A percentile compares a stretch with the other conserved stretches of the same genome.
phyloP scores from a whole-genome alignment of 2,113 vertebrate species.

The Tapirus terrestris region DNA sequence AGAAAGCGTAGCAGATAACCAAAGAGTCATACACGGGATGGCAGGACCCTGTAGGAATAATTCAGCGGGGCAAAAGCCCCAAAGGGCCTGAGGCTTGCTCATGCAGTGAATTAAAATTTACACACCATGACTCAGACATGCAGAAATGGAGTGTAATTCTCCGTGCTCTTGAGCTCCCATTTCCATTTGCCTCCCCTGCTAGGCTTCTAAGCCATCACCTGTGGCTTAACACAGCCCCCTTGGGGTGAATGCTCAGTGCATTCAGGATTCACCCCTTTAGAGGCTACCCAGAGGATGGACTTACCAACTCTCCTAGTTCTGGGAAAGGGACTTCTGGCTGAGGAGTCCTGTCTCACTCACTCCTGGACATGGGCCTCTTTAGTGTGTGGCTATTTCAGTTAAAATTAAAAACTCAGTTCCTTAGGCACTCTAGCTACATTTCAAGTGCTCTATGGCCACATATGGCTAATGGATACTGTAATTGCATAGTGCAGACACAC shows the following conservation, averaged over 20 bases:
- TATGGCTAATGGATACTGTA: background rate
- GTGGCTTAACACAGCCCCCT: background rate
- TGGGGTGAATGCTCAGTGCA: background rate
- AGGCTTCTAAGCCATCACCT: background rate
- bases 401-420: background rate
- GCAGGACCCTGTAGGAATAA: constrained; percentile 33
- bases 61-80: constrained; percentile 61
- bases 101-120: constrained; percentile 55
- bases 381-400: background rate
- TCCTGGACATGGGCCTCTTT: background rate
- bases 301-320: background rate
- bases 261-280: background rate
- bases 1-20: constrained; percentile 36
- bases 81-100: constrained; percentile 53
- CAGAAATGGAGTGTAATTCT: constrained; percentile 38
- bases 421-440: background rate
- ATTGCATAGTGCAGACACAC: background rate
- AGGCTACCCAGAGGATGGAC: background rate
- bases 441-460: background rate
- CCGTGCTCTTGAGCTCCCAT: background rate
- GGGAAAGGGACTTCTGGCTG: background rate
- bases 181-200: background rate
- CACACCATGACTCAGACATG: background rate
- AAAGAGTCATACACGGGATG: background rate
- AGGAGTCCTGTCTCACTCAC: background rate